phyloP scores from a whole-genome alignment of 2,113 vertebrate genomes.

The Halichoeres trimaculatus region DNA sequence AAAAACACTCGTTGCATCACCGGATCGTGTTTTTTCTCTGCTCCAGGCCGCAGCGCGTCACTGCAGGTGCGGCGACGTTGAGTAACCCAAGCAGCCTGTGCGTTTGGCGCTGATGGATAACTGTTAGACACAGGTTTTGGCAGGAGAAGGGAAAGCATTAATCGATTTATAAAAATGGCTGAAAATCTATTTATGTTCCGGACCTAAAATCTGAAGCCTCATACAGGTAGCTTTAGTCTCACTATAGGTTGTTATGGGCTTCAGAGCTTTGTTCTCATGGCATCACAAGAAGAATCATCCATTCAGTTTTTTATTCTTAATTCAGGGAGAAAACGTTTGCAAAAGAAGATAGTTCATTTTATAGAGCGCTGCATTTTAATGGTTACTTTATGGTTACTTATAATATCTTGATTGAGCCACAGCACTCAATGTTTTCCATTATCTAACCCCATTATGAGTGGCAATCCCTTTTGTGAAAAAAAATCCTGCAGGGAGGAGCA shows the following conservation, averaged over 20 bases:
- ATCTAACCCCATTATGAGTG: too few relatives aligned
- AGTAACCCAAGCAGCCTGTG: conserved; percentile 36
- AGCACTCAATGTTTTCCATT: too few relatives aligned
- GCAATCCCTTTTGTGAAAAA: neutral
- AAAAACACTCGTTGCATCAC: conserved; percentile 53
- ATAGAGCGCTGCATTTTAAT: too few relatives aligned
- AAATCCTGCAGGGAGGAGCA: too few relatives aligned
- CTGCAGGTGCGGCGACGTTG: conserved; percentile 69
- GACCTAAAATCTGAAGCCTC: neutral
- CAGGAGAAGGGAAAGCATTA: neutral
- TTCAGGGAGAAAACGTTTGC: neutral
- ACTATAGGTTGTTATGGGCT: neutral
- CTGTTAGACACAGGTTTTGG: neutral
- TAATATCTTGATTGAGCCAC: too few relatives aligned
- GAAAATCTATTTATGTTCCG: neutral
- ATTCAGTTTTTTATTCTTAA: neutral
- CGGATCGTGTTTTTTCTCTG: conserved; percentile 4
- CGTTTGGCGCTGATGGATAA: conserved; percentile 12
- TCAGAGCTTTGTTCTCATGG: neutral
- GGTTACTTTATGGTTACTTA: too few relatives aligned
- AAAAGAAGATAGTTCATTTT: too few relatives aligned
- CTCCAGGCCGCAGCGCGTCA: conserved; percentile 67
- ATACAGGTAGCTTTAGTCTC: neutral
- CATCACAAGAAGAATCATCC: neutral
- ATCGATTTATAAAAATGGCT: too few relatives aligned